These are phyloP conservation scores for Antigone vipio DNA, from an alignment of 2,113 vertebrate genomes.

Conservation along the genomic window DNA sequence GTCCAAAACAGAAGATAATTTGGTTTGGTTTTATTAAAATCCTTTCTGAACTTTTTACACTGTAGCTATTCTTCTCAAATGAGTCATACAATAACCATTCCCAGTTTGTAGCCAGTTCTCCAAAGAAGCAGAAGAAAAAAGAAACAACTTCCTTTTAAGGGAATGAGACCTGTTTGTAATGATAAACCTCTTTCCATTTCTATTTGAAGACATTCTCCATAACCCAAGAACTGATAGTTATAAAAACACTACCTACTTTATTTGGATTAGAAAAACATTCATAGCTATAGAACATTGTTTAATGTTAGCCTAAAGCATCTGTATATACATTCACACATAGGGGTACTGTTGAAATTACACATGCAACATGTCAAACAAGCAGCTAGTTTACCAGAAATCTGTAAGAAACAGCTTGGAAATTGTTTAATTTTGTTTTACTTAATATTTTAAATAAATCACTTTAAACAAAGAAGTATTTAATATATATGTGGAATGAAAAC, in stretches of 20 bases:
- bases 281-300: slow-evolving; percentile 37
- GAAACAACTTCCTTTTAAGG: slow-evolving; percentile 91
- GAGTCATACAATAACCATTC: slow-evolving; percentile 83
- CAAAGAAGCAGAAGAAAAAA: slow-evolving; percentile 80
- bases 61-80: slow-evolving; percentile 58
- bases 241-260: slow-evolving; percentile 47
- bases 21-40: slow-evolving; percentile 54
- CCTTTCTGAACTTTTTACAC: slow-evolving; percentile 62
- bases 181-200: slow-evolving; percentile 73
- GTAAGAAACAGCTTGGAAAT: background rate
- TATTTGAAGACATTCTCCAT: slow-evolving; percentile 68
- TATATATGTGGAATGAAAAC: slow-evolving; percentile 8
- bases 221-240: slow-evolving; percentile 54
- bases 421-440: background rate
- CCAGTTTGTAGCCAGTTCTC: slow-evolving; percentile 83
- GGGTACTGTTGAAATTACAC: background rate
- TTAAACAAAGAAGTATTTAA: background rate
- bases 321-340: background rate
- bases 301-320: slow-evolving; percentile 43
- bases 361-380: background rate
- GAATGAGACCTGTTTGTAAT: slow-evolving; percentile 76
- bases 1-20: slow-evolving; percentile 6
- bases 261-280: slow-evolving; percentile 40
- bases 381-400: background rate
- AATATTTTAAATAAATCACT: background rate